Evolutionary conservation across 1,140 invertebrate species (phyloP), one percentile per base, ranked within the genome.

Genomic region (Sipha flava): DNA sequence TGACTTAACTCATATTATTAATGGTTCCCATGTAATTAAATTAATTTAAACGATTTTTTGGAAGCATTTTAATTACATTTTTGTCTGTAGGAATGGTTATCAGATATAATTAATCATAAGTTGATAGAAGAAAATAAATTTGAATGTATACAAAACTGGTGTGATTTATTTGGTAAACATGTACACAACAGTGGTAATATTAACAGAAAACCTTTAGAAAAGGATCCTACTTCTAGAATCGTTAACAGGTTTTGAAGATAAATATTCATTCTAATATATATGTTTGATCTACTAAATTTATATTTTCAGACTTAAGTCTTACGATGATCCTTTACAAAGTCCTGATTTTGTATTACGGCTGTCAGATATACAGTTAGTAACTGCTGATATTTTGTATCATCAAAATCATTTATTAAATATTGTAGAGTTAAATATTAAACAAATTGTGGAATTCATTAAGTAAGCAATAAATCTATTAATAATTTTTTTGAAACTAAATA

Each of bases 41-140:
- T 29, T 26, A 29, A 31, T 31, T 29, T 70, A 47, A 12, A 47
- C n/a, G n/a, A n/a, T 47, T 29, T 47, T 70, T 66, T 29, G 14
- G 0, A 26, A 26, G 1, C n/a, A 23, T 59, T 16, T 3, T 57
- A 70, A 70, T 12, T 29, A 43, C 1, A 14, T 57, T 14, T 70
- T 81, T 83, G 64, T 80, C 80, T 82, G 81, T 70, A 87, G 84
- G 83, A 84, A 68, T 90, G 90, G 31, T 93, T 92, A 91, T 85
- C 90, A 9, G 91, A 93, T 83, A 92, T 89, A 82, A 83, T 93
- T 0, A 88, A 92, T 84, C 86, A 89, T 21, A 87, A 88, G 59
- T 82, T 85, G 23, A 84, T 92, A 14, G 86, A 88, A 49, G 84
- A 87, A 73, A 84, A 84, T 16, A 89, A 90, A 83, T 77, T 86